Conservation (phyloP, 2,797 vertebrate genomes). For the Pangasius krempfi region DNA sequence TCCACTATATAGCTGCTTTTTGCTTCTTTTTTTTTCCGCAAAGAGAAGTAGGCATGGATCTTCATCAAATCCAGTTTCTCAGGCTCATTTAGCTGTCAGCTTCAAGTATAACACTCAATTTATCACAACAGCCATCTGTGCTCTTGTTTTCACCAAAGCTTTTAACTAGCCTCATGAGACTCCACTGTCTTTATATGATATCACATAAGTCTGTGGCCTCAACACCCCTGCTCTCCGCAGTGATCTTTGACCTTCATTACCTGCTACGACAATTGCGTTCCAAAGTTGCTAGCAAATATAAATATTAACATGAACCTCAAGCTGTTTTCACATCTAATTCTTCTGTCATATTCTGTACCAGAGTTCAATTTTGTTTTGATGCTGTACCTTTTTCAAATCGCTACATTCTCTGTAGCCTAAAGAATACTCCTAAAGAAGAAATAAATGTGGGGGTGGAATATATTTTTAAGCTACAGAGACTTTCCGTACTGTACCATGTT, state of each 20-base stretch:
- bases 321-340: too few species aligned
- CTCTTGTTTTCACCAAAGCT: background rate
- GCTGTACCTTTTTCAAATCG: background rate
- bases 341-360: too few species aligned
- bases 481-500: too few species aligned
- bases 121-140: slow-evolving; percentile 19
- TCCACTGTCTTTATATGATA: too few species aligned
- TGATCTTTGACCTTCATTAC: too few species aligned
- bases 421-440: background rate
- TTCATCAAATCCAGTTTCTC: slow-evolving; percentile 8
- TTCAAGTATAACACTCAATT: background rate
- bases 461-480: background rate
- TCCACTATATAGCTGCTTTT: background rate
- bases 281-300: background rate
- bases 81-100: background rate
- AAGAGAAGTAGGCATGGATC: background rate
- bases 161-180: background rate
- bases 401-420: background rate
- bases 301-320: background rate
- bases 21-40: background rate
- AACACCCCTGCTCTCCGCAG: too few species aligned
- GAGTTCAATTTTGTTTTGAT: background rate
- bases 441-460: background rate
- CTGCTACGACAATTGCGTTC: background rate
- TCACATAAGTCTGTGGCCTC: too few species aligned